Evolutionary conservation across 2,888 invertebrate species (phyloP), one percentile per base, ranked within the genome.

Genomic region (Sphinx pinastri): DNA sequence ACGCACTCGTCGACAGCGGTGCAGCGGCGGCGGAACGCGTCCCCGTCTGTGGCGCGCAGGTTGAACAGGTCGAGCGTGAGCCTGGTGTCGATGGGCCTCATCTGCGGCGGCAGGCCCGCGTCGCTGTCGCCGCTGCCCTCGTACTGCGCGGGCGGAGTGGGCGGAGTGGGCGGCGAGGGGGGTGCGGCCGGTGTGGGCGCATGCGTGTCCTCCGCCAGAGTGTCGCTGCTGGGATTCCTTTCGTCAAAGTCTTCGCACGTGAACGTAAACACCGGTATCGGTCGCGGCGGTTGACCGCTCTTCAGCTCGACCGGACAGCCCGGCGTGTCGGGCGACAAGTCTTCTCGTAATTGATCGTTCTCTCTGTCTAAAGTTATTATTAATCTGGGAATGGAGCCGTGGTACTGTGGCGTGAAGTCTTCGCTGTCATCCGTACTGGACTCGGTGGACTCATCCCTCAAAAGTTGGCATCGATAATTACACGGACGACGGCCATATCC

Each of bases 171-270:
- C 19, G 55, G 16, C 16, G 13, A 25, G 54, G 85, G 88, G 73
- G 80, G 74, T 0, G 77, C 71, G 16, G 88, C 88, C 5, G 89
- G 89, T 2, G 81, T 85, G 7, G 88, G 87, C 1, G 81, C 81
- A 10, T 81, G 79, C 66, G 82, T 83, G 38, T 85, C 83, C 69
- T 79, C 81, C 4, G 79, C 73, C 51, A 78, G 72, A 0, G 79
- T 76, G 69, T 85, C 81, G 68, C 77, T 81, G 54, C 80, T 77
- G 2, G 82, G 75, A n/a, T 82, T 80, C 67, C 74, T 81, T 58
- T 88, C 91, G 70, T 93, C 93, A 69, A 87, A 90, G 74, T 93
- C 94, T 71, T 92, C 93, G 73, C 93, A 93, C 0, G 93, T 93
- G 74, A 93, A 93, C 0, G 93, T 90, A 74, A 94, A 94, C 3